Percentiles rank a stretch among this genome's conserved stretches.
phyloP scores from a whole-genome alignment of 2,113 vertebrate genomes.

The Cryptomyrus ogoouensis region DNA sequence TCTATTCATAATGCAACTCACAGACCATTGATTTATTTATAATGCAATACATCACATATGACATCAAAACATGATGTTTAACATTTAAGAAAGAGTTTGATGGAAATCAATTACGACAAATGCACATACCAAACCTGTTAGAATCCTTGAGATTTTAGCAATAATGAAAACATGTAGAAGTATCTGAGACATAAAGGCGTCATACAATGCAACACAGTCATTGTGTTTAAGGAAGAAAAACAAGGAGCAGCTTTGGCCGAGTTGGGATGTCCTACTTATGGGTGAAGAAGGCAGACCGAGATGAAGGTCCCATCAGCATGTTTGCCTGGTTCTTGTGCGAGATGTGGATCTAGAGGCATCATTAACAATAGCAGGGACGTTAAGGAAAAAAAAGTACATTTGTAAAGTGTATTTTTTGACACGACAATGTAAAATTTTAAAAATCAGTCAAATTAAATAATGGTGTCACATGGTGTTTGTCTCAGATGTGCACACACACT shows the following conservation, averaged over 20 bases:
- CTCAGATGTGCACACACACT: not conserved
- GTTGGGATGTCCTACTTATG: slow-evolving; percentile 51
- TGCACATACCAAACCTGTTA: not conserved
- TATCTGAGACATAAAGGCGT: not conserved
- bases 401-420: not conserved
- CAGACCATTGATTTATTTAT: not conserved
- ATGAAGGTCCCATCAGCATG: slow-evolving; percentile 76
- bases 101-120: not conserved
- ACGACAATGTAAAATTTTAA: not conserved
- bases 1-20: not conserved
- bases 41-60: not conserved
- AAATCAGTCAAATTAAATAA: not conserved
- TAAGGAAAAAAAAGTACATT: not conserved
- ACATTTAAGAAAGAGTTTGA: not conserved
- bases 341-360: slow-evolving; percentile 73
- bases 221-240: not conserved
- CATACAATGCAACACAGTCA: not conserved
- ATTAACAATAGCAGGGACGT: not conserved
- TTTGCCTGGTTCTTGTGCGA: slow-evolving; percentile 85
- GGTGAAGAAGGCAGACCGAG: slow-evolving; percentile 74
- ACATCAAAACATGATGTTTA: not conserved
- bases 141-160: not conserved
- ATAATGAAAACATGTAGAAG: not conserved
- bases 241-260: not conserved
- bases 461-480: not conserved